phyloP scores from a whole-genome alignment of 2,797 vertebrate genomes.

The Lates japonicus region DNA sequence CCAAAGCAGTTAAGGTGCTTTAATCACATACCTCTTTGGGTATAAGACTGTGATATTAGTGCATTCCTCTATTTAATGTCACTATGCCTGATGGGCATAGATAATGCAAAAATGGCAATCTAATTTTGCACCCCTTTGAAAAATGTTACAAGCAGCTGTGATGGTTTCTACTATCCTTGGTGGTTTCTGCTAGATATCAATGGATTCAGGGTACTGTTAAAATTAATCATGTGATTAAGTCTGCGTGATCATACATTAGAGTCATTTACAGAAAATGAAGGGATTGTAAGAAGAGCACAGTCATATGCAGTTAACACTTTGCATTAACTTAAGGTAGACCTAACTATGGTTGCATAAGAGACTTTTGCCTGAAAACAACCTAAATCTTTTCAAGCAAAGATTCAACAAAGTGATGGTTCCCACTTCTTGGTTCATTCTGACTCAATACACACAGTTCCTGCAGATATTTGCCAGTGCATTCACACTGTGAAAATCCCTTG shows the following conservation, averaged over 20 bases:
- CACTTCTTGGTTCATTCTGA: conserved; percentile 43
- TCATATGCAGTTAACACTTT: conserved; percentile 7
- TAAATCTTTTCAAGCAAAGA: conserved; percentile 21
- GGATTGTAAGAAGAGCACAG: not conserved
- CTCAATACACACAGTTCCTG: conserved; percentile 39
- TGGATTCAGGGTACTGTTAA: conserved; percentile 27
- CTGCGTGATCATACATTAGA: conserved; percentile 3
- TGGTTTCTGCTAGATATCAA: conserved; percentile 33
- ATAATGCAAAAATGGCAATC: conserved; percentile 44
- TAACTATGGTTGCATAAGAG: not conserved
- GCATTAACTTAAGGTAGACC: conserved; percentile 18
- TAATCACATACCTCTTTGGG: conserved; percentile 42
- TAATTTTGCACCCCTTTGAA: conserved; percentile 23
- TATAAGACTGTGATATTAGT: conserved; percentile 46
- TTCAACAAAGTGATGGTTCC: conserved; percentile 17
- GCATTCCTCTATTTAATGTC: conserved; percentile 26
- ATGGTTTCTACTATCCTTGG: conserved; percentile 23
- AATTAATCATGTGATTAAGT: conserved; percentile 47
- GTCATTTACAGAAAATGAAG: conserved; percentile 30
- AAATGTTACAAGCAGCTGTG: conserved; percentile 30
- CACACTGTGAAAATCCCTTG: conserved; percentile 42
- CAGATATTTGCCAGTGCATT: conserved; percentile 45
- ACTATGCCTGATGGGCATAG: conserved; percentile 27
- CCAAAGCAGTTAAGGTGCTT: conserved; percentile 49
- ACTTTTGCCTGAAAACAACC: conserved; percentile 28